Conservation (phyloP, 1,140 invertebrate species). For the Scaptomyza graminum region DNA sequence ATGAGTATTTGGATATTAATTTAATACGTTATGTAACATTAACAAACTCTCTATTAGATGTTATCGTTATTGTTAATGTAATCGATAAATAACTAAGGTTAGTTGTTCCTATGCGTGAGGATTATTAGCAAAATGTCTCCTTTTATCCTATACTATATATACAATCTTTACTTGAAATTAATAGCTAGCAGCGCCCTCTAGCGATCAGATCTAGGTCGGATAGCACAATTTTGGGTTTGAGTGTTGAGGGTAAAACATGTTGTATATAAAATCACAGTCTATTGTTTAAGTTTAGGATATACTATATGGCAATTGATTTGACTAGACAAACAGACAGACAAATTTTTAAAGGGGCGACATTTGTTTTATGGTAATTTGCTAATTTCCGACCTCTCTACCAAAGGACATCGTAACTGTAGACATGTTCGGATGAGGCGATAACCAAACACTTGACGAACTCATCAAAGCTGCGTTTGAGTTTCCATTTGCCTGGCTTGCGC, state of each 20-base stretch:
- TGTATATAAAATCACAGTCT: conserved; percentile 55
- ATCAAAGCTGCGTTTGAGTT: conserved; percentile 57
- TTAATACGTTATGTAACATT: conserved; percentile 40
- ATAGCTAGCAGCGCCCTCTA: conserved; percentile 29
- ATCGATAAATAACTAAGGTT: conserved; percentile 39
- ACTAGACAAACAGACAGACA: conserved; percentile 60
- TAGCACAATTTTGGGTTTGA: background rate
- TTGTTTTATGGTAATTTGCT: background rate
- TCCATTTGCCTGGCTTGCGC: conserved; percentile 62
- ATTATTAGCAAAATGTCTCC: conserved; percentile 38
- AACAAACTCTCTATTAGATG: conserved; percentile 58
- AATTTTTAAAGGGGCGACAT: background rate
- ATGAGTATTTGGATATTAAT: conserved; percentile 48
- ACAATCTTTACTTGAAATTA: conserved; percentile 19
- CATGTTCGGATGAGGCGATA: conserved; percentile 70
- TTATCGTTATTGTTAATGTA: conserved; percentile 16
- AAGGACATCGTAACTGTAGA: conserved; percentile 71
- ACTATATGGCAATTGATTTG: conserved; percentile 60
- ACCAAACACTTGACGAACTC: conserved; percentile 72
- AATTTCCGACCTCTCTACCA: conserved; percentile 51
- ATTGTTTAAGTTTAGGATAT: conserved; percentile 37
- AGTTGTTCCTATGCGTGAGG: background rate
- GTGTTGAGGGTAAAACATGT: conserved; percentile 18
- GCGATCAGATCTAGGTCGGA: conserved; percentile 7
- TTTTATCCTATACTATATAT: conserved; percentile 28